Percentiles rank a stretch among this genome's conserved stretches.
phyloP scores from a whole-genome alignment of 2,797 vertebrate species.

The Caiman crocodilus region DNA sequence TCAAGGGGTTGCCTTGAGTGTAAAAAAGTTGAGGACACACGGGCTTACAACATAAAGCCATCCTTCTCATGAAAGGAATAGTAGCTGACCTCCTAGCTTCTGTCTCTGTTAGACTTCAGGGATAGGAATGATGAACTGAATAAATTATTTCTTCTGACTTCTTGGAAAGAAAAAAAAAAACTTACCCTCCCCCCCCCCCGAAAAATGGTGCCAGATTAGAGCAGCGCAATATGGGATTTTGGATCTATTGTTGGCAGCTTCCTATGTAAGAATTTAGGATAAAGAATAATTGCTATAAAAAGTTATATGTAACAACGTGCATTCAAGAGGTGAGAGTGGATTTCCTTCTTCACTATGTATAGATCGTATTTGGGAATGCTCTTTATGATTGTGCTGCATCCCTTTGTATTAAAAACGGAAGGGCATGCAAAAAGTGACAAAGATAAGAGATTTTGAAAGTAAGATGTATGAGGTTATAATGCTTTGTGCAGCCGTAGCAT shows the following conservation, averaged over 20 bases:
- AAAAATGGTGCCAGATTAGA: not conserved
- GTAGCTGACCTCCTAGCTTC: not conserved
- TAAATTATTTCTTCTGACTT: not conserved
- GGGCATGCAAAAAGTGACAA: not conserved
- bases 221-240: not conserved
- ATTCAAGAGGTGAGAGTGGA: not conserved
- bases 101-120: not conserved
- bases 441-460: not conserved
- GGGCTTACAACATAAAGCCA: not conserved
- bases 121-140: not conserved
- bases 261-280: not conserved
- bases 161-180: not conserved
- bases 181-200: not conserved
- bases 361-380: not conserved
- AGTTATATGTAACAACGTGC: not conserved
- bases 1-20: not conserved
- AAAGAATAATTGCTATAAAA: not conserved
- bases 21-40: no score
- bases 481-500: not conserved
- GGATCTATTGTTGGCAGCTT: not conserved
- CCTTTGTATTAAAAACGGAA: not conserved
- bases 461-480: not conserved
- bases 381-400: accelerated
- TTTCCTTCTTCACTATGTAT: not conserved
- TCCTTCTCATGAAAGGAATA: not conserved